A percentile compares a stretch with the other conserved stretches of the same genome.
Conservation (phyloP, 2,888 invertebrate genomes). For the Patella pellucida region DNA sequence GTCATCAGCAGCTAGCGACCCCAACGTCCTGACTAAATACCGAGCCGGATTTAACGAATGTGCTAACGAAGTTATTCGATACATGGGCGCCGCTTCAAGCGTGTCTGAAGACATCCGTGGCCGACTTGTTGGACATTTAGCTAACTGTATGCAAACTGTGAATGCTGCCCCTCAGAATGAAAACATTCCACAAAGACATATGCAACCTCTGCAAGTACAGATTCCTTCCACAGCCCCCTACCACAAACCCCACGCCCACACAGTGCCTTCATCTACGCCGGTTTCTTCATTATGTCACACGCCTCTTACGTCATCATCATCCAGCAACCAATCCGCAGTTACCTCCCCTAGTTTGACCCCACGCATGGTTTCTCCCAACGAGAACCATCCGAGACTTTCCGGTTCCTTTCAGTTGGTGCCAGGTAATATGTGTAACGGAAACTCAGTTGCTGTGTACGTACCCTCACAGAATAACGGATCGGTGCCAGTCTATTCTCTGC, state of each 20-base stretch:
- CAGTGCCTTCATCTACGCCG: slow-evolving; percentile 35
- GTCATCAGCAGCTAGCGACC: slow-evolving; percentile 45
- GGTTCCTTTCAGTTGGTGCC: slow-evolving; percentile 50
- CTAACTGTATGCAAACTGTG: slow-evolving; percentile 46
- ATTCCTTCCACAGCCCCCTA: slow-evolving; percentile 38
- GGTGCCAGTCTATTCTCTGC: slow-evolving; percentile 27
- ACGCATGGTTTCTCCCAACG: slow-evolving; percentile 18
- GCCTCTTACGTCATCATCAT: not conserved
- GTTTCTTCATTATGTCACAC: slow-evolving; percentile 10
- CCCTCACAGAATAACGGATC: slow-evolving; percentile 17
- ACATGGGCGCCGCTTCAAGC: slow-evolving; percentile 56
- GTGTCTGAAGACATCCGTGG: slow-evolving; percentile 54
- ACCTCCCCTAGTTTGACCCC: slow-evolving; percentile 31
- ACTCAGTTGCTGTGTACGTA: slow-evolving; percentile 23
- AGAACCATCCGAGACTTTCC: slow-evolving; percentile 32
- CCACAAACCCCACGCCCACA: slow-evolving; percentile 29
- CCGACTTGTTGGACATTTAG: slow-evolving; percentile 59
- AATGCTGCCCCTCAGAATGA: slow-evolving; percentile 5
- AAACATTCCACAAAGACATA: slow-evolving; percentile 26
- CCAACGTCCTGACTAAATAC: slow-evolving; percentile 56
- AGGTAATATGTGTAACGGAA: slow-evolving; percentile 26
- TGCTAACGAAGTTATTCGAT: slow-evolving; percentile 63
- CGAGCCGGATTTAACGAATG: slow-evolving; percentile 65
- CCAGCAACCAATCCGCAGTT: slow-evolving; percentile 11
- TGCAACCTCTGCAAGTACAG: slow-evolving; percentile 50